Conservation (phyloP, 1,140 invertebrate species). For the Pseudobourletiella spinata region DNA sequence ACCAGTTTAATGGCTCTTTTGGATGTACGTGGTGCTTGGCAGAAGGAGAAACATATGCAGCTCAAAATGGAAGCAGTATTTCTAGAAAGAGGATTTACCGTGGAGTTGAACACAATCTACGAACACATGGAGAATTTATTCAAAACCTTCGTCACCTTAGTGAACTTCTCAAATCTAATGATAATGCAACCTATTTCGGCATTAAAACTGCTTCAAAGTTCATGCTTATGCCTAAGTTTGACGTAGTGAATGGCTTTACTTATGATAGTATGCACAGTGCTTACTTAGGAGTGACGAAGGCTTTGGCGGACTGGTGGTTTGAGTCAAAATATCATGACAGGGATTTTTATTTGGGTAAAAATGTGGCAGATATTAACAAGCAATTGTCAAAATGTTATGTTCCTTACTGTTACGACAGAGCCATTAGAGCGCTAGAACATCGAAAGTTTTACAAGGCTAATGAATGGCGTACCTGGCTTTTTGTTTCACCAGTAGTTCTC, state of each 20-base stretch:
- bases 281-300: conserved; percentile 29
- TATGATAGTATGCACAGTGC: conserved; percentile 35
- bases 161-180: too few species aligned
- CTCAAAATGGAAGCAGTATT: too few species aligned
- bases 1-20: conserved; percentile 22
- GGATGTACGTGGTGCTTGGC: conserved; percentile 21
- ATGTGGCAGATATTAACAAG: conserved; percentile 17
- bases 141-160: too few species aligned
- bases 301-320: conserved; percentile 27
- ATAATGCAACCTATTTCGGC: conserved; percentile 22
- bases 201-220: conserved; percentile 29
- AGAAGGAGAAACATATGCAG: conserved; percentile 33
- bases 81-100: too few species aligned
- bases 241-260: conserved; percentile 33
- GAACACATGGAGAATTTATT: too few species aligned
- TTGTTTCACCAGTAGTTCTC: not conserved
- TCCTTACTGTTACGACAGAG: not conserved
- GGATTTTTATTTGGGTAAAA: conserved; percentile 19
- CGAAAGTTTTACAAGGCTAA: conserved; percentile 5
- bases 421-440: not conserved
- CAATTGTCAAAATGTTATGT: not conserved
- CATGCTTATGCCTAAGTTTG: conserved; percentile 31
- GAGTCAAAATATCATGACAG: conserved; percentile 17
- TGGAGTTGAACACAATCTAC: too few species aligned
- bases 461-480: conserved; percentile 1